These are phyloP conservation scores for Ceraclea dissimilis DNA, from an alignment of 2,888 invertebrate genomes.

Conservation along the genomic window DNA sequence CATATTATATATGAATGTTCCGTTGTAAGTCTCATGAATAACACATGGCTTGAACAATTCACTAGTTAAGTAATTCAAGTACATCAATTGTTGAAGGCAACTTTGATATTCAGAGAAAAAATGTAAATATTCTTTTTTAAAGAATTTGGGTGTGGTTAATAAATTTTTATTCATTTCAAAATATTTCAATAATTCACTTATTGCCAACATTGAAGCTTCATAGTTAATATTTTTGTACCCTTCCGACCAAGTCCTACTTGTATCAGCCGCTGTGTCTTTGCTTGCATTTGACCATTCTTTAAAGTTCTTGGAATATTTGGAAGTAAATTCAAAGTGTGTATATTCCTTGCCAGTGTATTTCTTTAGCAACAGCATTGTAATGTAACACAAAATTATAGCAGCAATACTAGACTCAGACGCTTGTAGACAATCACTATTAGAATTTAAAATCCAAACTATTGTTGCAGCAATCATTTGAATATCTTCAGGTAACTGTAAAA, in stretches of 20 bases:
- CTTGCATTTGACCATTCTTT: slow-evolving; percentile 30
- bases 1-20: slow-evolving; percentile 70
- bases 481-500: slow-evolving; percentile 45
- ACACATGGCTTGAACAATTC: slow-evolving; percentile 49
- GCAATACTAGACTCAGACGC: slow-evolving; percentile 44
- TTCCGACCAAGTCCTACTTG: slow-evolving; percentile 11
- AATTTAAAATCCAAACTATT: slow-evolving; percentile 51
- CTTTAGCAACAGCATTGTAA: slow-evolving; percentile 52
- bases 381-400: slow-evolving; percentile 49
- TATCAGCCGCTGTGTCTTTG: slow-evolving; percentile 13
- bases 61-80: slow-evolving; percentile 58
- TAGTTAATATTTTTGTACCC: slow-evolving; percentile 31
- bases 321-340: slow-evolving; percentile 41
- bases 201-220: slow-evolving; percentile 52
- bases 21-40: slow-evolving; percentile 61
- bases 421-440: slow-evolving; percentile 35
- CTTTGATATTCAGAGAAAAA: slow-evolving; percentile 60
- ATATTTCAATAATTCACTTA: slow-evolving; percentile 50
- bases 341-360: slow-evolving; percentile 34
- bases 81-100: slow-evolving; percentile 49
- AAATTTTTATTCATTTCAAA: slow-evolving; percentile 53
- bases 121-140: slow-evolving; percentile 51
- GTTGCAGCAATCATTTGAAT: slow-evolving; percentile 54
- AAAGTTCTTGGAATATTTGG: slow-evolving; percentile 39
- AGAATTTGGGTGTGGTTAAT: slow-evolving; percentile 46